A percentile compares a stretch with the other conserved stretches of the same genome.
These are phyloP conservation scores for Hyles euphorbiae DNA, from an alignment of 1,140 invertebrate species.

Conservation along the genomic window DNA sequence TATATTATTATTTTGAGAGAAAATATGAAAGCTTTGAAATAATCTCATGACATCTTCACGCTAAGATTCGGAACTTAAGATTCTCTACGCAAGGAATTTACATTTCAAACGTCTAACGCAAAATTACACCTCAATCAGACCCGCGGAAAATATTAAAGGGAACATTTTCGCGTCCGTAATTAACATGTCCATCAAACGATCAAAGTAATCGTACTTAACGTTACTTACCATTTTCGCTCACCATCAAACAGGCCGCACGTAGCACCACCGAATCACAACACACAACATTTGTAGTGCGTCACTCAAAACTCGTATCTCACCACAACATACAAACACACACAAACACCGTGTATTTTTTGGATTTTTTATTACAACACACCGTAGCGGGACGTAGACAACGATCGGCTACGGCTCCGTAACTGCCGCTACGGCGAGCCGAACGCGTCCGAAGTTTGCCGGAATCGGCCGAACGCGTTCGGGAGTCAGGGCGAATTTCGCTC, in stretches of 20 bases:
- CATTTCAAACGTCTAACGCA: too few relatives aligned
- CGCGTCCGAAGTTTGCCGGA: conserved; percentile 37
- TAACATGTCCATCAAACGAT: neutral
- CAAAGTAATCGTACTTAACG: conserved; percentile 29
- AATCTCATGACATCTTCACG: too few relatives aligned
- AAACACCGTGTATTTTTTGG: conserved; percentile 27
- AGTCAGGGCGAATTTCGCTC: conserved; percentile 51
- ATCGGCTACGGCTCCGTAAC: conserved; percentile 45
- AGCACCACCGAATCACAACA: conserved; percentile 37
- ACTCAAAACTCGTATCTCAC: conserved; percentile 28
- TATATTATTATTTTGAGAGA: too few relatives aligned
- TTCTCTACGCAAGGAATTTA: too few relatives aligned
- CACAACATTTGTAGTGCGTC: conserved; percentile 37
- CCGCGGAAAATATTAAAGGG: too few relatives aligned
- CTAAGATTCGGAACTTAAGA: too few relatives aligned
- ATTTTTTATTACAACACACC: conserved; percentile 16
- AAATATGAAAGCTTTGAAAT: too few relatives aligned
- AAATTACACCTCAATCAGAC: too few relatives aligned
- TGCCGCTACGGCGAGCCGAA: conserved; percentile 65
- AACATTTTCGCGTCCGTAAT: neutral
- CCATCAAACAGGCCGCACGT: conserved; percentile 45
- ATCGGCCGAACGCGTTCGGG: conserved; percentile 39
- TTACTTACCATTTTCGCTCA: conserved; percentile 62
- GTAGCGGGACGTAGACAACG: conserved; percentile 28
- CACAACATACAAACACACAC: conserved; percentile 40